A percentile compares a stretch with the other conserved stretches of the same genome.
Evolutionary conservation across 2,797 vertebrate species (phyloP).

Genomic region (Sparidentex hasta): DNA sequence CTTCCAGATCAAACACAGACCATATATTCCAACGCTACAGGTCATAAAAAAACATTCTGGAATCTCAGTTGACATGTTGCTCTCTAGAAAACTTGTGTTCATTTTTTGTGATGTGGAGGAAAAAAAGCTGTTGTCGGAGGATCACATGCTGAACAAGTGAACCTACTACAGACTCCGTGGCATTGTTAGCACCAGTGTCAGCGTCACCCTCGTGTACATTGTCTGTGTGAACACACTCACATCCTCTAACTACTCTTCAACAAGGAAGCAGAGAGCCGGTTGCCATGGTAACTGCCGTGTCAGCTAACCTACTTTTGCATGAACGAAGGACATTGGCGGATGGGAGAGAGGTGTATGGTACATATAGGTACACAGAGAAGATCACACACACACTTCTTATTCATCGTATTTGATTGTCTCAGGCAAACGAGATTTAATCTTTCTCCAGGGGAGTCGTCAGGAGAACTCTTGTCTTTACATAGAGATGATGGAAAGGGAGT

Average conservation of each 20-base stretch:
- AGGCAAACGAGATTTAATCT: constrained; percentile 27
- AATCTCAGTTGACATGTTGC: background rate
- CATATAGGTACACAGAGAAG: constrained; percentile 43
- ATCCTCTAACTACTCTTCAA: constrained; percentile 65
- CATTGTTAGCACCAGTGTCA: constrained; percentile 53
- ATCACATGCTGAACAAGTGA: background rate
- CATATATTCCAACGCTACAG: background rate
- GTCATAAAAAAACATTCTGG: too few species aligned
- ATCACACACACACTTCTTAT: constrained; percentile 7
- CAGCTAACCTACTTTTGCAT: constrained; percentile 82
- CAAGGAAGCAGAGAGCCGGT: constrained; percentile 76
- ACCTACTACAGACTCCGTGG: constrained; percentile 34
- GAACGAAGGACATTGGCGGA: constrained; percentile 74
- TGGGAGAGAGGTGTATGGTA: constrained; percentile 59
- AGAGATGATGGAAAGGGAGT: constrained; percentile 20
- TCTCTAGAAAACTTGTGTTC: background rate
- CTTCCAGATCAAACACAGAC: background rate
- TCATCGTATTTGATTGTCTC: constrained; percentile 37
- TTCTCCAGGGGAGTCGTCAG: background rate
- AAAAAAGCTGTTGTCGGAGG: background rate
- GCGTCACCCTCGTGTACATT: constrained; percentile 11
- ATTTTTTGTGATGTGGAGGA: background rate
- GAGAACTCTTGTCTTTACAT: constrained; percentile 24
- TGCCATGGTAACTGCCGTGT: constrained; percentile 85
- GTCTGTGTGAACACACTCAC: constrained; percentile 58